Evolutionary conservation across 2,888 invertebrate genomes (phyloP), one percentile per base, ranked within the genome.

Genomic region (Thereva unica): DNA sequence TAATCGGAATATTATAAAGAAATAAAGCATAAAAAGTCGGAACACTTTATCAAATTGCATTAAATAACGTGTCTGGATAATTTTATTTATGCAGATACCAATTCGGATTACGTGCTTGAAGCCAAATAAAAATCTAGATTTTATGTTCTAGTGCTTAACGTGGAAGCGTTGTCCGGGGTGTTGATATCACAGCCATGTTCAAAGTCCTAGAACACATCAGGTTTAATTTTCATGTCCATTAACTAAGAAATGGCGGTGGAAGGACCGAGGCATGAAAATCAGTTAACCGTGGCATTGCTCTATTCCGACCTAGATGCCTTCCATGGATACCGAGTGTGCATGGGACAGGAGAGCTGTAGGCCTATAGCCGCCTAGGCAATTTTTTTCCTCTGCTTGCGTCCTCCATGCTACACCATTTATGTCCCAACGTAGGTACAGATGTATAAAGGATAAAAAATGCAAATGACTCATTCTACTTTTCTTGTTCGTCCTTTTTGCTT

Each of bases 191-290:
- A 5, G 10, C 34, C 6, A 23, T 23, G 35, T 45, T 10, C 35
- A 8, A 10, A 4, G 35, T 57, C 35, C 44, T 57, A 45, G 34
- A 47, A 37, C 12, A 41, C 49, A 61, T 41, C 47, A 61, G 37
- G 44, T 64, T 64, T 64, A 44, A 54, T 64, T 64, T 64, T 55
- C 64, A 55, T 64, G 54, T 64, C 64, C 54, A 64, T 64, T 64
- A 55, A 64, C 44, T 64, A 10, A 38, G 54, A 54, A 38, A 44
- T 38, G 34, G 38, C 23, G 47, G 23, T 23, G 45, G 38, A 54
- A 54, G 53, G 54, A 54, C 45, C 35, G 64, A 54, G 10, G 44
- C 64, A 64, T 53, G 64, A 53, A 64, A 64, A 23, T 54, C 64
- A 64, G 54, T 64, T 64, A 64, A 53, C 64, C 64, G 54, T 64